Evolutionary conservation across 2,797 vertebrate species (phyloP), one percentile per base, ranked within the genome.

Genomic region (Mycteria americana): DNA sequence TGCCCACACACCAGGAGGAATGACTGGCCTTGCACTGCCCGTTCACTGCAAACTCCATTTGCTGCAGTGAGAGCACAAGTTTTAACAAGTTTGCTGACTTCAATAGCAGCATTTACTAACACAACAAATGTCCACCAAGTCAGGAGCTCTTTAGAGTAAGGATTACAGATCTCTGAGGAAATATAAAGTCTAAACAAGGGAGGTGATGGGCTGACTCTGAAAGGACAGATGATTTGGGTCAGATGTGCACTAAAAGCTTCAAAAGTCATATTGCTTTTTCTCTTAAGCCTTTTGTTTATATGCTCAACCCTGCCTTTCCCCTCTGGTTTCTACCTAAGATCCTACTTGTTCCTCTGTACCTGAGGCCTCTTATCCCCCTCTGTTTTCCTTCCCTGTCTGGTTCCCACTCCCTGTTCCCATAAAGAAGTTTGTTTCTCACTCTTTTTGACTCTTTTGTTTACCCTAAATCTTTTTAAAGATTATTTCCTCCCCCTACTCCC

Each of bases 231-330:
- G 94, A 94, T 93, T 97, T 92, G 85, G 95, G 95, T 96, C 94
- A 96, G 96, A 96, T 88, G 89, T 88, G 89, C 67, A 79, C 72
- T 96, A 96, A 96, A 97, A 96, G 91, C 92, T 88, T 92, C 89
- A 88, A 76, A 95, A 97, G 89, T 92, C 74, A 84, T 88, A 83
- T 57, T 91, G 83, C 88, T 88, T 93, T 91, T 92, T 95, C 87
- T 76, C 77, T 81, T 95, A 97, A 97, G 95, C 35, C 96, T 88
- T 94, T 92, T 97, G 96, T 97, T 97, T 97, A 97, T 92, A 94
- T 65, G 87, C 86, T 89, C 94, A 92, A 48, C 39, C 54, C 75
- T 89, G 89, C 56, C 72, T 77, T 87, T 77, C 68, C 68, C 90
- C 63, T 95, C 89, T 88, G 59, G 43, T 91, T 91, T 92, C 85